Evolutionary conservation across 2,113 vertebrate genomes (phyloP).

Genomic region (Phyllostomus hastatus): DNA sequence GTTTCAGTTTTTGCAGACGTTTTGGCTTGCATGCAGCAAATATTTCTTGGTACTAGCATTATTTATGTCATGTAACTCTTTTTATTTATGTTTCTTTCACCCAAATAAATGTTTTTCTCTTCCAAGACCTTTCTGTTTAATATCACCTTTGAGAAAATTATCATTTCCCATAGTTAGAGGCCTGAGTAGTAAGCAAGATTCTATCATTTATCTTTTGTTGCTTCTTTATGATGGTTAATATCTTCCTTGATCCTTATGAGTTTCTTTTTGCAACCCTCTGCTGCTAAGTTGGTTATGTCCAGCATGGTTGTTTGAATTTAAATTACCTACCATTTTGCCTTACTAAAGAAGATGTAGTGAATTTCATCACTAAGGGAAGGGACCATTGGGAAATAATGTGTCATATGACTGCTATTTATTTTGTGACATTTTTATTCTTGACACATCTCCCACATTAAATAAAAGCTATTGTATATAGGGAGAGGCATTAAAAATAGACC

Average conservation of each 20-base stretch:
- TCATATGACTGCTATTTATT: slow-evolving; percentile 9
- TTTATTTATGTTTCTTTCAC: slow-evolving; percentile 34
- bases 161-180: neutral
- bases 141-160: slow-evolving; percentile 32
- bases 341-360: slow-evolving; percentile 4
- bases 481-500: slow-evolving; percentile 27
- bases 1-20: neutral
- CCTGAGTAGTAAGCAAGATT: neutral
- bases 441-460: slow-evolving; percentile 41
- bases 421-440: slow-evolving; percentile 53
- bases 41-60: neutral
- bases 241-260: neutral
- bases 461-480: neutral
- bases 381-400: slow-evolving; percentile 29
- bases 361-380: slow-evolving; percentile 11
- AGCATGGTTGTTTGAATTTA: slow-evolving; percentile 33
- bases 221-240: slow-evolving; percentile 35
- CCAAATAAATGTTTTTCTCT: slow-evolving; percentile 25
- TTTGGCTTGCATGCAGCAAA: neutral
- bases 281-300: neutral
- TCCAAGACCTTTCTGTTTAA: slow-evolving; percentile 26
- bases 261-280: neutral
- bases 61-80: neutral
- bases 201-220: slow-evolving; percentile 29
- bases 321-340: slow-evolving; percentile 28